Evolutionary conservation across 1,140 invertebrate species (phyloP), one percentile per base, ranked within the genome.

Genomic region (Psix sp.): DNA sequence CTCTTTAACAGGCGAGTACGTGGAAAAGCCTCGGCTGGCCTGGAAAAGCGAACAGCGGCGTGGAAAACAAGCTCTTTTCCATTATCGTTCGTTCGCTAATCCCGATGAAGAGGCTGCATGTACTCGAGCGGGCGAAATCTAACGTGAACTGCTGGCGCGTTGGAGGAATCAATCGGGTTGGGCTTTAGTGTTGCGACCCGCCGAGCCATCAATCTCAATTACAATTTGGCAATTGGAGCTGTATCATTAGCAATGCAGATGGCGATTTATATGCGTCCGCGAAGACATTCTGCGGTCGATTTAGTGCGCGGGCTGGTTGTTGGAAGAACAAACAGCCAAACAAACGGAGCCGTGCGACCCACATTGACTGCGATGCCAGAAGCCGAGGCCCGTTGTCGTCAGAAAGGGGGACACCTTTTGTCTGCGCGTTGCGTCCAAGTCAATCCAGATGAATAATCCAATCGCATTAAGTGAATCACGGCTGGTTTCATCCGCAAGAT

Each of bases 321-420:
- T 11, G 14, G 1, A 11, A 17, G 10, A 51, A 26, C 39, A 52
- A 43, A 38, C 45, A 42, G 11, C 52, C 43, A 49, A 67, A 39
- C 49, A 57, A 68, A 60, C 46, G 45, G 24, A n/a, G 38, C 9
- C 13, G 16, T n/a, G 7, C 29, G 51, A 57, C 42, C 62, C 62
- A 54, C 31, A 65, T 65, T 45, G 16, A n/a, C 20, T 2, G 26
- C 57, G 13, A 24, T 46, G 29, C 20, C 45, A 43, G 46, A 60
- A 48, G 31, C 11, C 26, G 3, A 39, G 21, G 6, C 33, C 36
- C 6, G 18, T 59, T 17, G 10, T 14, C 24, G 43, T 5, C 35
- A 48, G 33, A 48, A 13, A 5, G 3, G 17, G 43, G n/a, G 17
- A 62, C 84, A 87, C 86, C 85, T 87, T 87, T n/a, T n/a, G n/a